Evolutionary conservation across 2,888 invertebrate genomes (phyloP).

Genomic region (Sipha maydis): DNA sequence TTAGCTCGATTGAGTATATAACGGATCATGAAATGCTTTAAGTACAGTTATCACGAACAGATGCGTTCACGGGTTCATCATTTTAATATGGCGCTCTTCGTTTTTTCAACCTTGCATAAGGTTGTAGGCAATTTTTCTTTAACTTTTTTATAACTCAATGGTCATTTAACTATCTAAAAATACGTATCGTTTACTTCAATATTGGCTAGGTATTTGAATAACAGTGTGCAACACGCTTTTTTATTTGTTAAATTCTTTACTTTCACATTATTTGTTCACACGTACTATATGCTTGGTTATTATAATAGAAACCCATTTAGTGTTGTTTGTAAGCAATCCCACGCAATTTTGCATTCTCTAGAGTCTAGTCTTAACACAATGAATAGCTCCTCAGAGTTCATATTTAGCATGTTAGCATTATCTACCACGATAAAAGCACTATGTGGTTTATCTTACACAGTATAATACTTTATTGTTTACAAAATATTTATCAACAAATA

Average conservation of each 20-base stretch:
- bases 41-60: slow-evolving; percentile 48
- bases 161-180: too few species aligned
- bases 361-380: not conserved
- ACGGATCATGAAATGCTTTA: slow-evolving; percentile 29
- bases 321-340: slow-evolving; percentile 33
- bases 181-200: too few species aligned
- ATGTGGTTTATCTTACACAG: not conserved
- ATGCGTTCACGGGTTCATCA: slow-evolving; percentile 37
- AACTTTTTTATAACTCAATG: too few species aligned
- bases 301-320: slow-evolving; percentile 23
- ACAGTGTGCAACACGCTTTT: not conserved
- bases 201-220: not conserved
- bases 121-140: too few species aligned
- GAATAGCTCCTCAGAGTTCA: slow-evolving; percentile 18
- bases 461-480: slow-evolving; percentile 3
- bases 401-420: not conserved
- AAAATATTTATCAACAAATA: slow-evolving; percentile 34
- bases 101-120: not conserved
- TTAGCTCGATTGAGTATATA: slow-evolving; percentile 21
- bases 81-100: not conserved
- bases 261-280: not conserved
- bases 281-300: too few species aligned
- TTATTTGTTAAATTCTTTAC: slow-evolving; percentile 15
- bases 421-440: slow-evolving; percentile 11
- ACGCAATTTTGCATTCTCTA: slow-evolving; percentile 34